Percentiles rank a stretch among this genome's conserved stretches.
phyloP scores from a whole-genome alignment of 2,888 invertebrate species.

The Drosophila antonietae region DNA sequence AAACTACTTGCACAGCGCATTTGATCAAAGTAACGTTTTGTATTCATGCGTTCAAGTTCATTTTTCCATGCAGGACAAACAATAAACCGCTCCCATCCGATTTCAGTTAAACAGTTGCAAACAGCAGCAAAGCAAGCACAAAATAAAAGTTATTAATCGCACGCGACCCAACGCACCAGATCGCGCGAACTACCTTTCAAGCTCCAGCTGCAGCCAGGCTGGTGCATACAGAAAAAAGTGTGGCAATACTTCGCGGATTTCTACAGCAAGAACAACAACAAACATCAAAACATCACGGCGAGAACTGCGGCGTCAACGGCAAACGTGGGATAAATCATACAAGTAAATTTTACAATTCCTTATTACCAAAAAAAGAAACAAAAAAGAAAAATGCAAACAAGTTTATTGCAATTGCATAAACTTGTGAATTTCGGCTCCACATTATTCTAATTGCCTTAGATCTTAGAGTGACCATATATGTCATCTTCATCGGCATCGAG shows the following conservation, averaged over 20 bases:
- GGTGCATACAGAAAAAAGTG: conserved; percentile 36
- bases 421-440: conserved; percentile 36
- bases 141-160: conserved; percentile 43
- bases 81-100: conserved; percentile 72
- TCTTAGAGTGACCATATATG: conserved; percentile 13
- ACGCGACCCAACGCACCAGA: conserved; percentile 41
- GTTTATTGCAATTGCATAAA: conserved; percentile 57
- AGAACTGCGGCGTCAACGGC: conserved; percentile 22
- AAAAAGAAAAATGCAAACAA: conserved; percentile 36
- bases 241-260: conserved; percentile 40
- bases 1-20: conserved; percentile 73
- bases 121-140: conserved; percentile 55
- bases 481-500: not conserved
- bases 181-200: conserved; percentile 20
- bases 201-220: conserved; percentile 35
- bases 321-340: conserved; percentile 61
- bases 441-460: conserved; percentile 32
- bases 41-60: conserved; percentile 83
- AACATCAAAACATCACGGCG: conserved; percentile 34
- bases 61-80: conserved; percentile 83
- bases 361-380: conserved; percentile 46
- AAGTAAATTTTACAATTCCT: conserved; percentile 80
- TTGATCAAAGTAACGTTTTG: conserved; percentile 79
- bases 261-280: conserved; percentile 22
- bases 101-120: conserved; percentile 72